Evolutionary conservation across 2,113 vertebrate genomes (phyloP).

Genomic region (Corythornis vintsioides): DNA sequence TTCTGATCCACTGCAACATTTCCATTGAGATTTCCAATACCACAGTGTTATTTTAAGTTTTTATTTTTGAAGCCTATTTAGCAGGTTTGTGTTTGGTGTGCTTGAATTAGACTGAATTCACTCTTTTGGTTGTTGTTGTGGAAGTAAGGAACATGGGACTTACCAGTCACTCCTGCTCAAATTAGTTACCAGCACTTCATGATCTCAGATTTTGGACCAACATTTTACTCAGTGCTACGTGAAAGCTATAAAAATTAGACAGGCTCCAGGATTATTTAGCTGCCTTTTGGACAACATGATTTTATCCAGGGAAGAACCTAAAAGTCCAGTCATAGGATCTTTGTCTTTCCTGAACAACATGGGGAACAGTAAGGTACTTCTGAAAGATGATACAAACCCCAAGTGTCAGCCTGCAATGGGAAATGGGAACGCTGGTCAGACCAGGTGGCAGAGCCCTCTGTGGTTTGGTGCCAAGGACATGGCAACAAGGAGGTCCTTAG

Average conservation of each 20-base stretch:
- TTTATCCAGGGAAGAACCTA: background rate
- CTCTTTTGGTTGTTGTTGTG: background rate
- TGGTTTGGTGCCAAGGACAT: rapidly evolving
- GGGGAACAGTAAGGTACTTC: background rate
- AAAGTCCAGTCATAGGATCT: background rate
- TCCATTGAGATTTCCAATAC: background rate
- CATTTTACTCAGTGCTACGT: background rate
- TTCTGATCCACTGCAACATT: background rate
- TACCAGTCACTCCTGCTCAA: background rate
- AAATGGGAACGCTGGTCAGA: background rate
- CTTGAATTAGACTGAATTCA: background rate
- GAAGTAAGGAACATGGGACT: background rate
- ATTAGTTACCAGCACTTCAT: background rate
- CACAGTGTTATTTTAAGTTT: background rate
- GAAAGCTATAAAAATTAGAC: background rate
- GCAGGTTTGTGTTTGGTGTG: background rate
- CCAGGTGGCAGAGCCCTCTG: background rate
- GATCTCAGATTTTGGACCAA: background rate
- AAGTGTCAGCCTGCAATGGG: background rate
- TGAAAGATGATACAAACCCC: background rate
- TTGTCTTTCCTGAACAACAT: rapidly evolving
- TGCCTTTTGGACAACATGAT: background rate
- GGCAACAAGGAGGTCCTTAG: background rate
- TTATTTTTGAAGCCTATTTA: background rate
- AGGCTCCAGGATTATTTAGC: background rate